Evolutionary conservation across 2,797 vertebrate genomes (phyloP).

Genomic region (Phylloscopus collybita): DNA sequence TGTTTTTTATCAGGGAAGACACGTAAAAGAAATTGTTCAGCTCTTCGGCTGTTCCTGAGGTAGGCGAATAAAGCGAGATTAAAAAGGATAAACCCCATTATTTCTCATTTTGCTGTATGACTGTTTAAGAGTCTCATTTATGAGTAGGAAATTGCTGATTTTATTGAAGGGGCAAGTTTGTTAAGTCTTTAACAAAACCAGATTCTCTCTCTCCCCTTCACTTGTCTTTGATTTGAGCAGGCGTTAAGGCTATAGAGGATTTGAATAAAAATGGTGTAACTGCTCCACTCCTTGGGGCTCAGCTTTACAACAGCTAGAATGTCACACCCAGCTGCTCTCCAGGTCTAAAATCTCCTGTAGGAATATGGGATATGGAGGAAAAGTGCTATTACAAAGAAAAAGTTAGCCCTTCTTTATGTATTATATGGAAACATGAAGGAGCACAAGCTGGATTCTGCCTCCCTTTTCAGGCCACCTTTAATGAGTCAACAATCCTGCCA

Average conservation of each 20-base stretch:
- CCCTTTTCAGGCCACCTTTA: slow-evolving; percentile 2
- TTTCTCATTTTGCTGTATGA: slow-evolving; percentile 17
- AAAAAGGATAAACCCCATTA: slow-evolving; percentile 18
- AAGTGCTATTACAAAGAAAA: neutral
- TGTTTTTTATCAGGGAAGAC: neutral
- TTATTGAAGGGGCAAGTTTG: slow-evolving; percentile 21
- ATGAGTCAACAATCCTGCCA: slow-evolving; percentile 31
- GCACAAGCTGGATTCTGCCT: neutral
- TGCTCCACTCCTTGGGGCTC: neutral
- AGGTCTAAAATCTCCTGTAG: neutral
- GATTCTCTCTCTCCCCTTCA: neutral
- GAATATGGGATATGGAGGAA: neutral
- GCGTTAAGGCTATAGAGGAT: neutral
- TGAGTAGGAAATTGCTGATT: neutral
- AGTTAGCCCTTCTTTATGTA: neutral
- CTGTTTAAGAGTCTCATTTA: slow-evolving; percentile 6
- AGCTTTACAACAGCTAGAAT: neutral
- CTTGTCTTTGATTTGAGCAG: slow-evolving; percentile 16
- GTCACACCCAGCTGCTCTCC: neutral
- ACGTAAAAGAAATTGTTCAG: neutral
- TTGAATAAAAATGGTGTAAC: neutral
- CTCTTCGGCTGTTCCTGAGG: neutral
- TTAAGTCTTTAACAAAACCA: slow-evolving; percentile 22
- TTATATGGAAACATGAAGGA: neutral
- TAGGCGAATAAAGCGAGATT: neutral